Conservation (phyloP, 2,113 vertebrate genomes). For the Eurystomus gularis region DNA sequence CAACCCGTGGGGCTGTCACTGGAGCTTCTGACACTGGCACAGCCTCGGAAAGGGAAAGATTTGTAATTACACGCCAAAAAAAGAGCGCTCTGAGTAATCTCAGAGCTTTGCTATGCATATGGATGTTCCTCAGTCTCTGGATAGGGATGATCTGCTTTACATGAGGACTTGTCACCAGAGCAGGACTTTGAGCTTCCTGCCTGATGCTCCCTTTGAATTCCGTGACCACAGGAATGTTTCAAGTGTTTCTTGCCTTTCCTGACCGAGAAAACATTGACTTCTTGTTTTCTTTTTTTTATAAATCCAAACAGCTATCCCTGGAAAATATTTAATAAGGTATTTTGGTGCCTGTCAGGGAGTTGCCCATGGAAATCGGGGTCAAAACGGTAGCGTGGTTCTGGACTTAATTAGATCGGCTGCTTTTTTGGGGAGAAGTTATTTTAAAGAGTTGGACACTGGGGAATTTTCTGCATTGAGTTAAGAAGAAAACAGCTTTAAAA, state of each 20-base stretch:
- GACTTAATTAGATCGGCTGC: slow-evolving; percentile 47
- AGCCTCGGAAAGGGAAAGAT: slow-evolving; percentile 21
- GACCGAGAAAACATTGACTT: slow-evolving; percentile 36
- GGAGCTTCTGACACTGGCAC: not conserved
- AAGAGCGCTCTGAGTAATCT: slow-evolving; percentile 53
- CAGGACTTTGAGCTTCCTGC: slow-evolving; percentile 49
- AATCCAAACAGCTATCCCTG: not conserved
- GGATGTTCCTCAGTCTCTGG: slow-evolving; percentile 50
- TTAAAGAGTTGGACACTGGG: slow-evolving; percentile 16
- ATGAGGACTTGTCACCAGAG: slow-evolving; percentile 47
- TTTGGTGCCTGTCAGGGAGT: slow-evolving; percentile 25
- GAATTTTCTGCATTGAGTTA: slow-evolving; percentile 39
- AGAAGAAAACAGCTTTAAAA: slow-evolving; percentile 35
- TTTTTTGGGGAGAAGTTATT: slow-evolving; percentile 15
- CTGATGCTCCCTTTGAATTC: not conserved
- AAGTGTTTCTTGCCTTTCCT: not conserved
- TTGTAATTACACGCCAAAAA: slow-evolving; percentile 42
- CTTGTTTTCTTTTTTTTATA: not conserved
- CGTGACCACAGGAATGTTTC: not conserved
- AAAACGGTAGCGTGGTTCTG: slow-evolving; percentile 3
- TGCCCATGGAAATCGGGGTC: slow-evolving; percentile 53
- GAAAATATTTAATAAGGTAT: slow-evolving; percentile 35
- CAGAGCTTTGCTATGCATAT: slow-evolving; percentile 42
- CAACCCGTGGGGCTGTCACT: not conserved
- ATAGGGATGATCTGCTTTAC: slow-evolving; percentile 60